phyloP scores from a whole-genome alignment of 2,888 invertebrate genomes.

The Thymelicus lineola region DNA sequence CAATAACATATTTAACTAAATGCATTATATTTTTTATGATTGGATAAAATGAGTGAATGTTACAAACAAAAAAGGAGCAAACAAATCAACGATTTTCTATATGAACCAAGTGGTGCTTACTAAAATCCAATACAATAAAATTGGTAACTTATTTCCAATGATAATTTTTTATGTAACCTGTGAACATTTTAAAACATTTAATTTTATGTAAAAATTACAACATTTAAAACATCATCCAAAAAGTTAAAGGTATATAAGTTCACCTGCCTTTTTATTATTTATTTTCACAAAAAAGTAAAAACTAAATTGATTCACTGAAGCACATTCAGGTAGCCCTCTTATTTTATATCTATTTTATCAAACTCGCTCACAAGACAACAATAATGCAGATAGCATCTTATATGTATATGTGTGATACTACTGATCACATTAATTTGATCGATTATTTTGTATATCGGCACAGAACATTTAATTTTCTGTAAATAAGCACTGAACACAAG shows the following conservation, averaged over 20 bases:
- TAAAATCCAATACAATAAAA: neutral
- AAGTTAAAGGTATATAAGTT: constrained; percentile 17
- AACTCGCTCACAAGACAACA: constrained; percentile 16
- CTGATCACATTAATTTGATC: constrained; percentile 19
- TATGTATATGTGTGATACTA: too few species aligned
- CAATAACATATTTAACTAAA: constrained; percentile 71
- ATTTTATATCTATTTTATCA: neutral
- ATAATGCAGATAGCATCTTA: constrained; percentile 24
- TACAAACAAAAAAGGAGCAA: constrained; percentile 18
- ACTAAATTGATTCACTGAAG: constrained; percentile 4
- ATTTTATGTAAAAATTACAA: constrained; percentile 25
- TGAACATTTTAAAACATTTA: constrained; percentile 12
- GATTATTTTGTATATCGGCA: constrained; percentile 15
- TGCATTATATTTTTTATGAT: constrained; percentile 65
- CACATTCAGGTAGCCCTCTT: constrained; percentile 11
- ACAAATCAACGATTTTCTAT: constrained; percentile 2
- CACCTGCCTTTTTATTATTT: neutral
- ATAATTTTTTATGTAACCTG: neutral
- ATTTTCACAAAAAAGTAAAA: neutral
- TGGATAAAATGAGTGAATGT: constrained; percentile 20
- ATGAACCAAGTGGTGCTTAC: constrained; percentile 5
- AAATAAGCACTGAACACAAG: constrained; percentile 26
- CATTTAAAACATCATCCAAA: constrained; percentile 23
- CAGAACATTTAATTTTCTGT: constrained; percentile 9
- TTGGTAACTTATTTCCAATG: constrained; percentile 1